Base-by-base conservation (phyloP, 2,113 vertebrate species). In the Phasianus colchicus region DNA sequence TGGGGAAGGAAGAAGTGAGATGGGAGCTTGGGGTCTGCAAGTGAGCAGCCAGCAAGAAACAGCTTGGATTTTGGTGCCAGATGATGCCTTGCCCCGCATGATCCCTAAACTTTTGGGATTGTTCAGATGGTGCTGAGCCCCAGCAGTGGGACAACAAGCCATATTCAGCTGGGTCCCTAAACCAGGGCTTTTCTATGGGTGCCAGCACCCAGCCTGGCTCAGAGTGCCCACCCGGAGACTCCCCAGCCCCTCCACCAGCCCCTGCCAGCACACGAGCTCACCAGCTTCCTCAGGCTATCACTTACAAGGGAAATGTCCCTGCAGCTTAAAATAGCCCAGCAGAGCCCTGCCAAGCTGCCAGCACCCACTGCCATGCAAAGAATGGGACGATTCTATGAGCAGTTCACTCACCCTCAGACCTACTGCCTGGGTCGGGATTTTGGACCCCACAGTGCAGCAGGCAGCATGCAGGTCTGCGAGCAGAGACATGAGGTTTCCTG, bases 301-400 rank as follows among this genome's bases (percentile, higher is more conserved):
- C 69, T 93, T 67, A 50, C 32, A 29, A 66, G 86, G 88, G 92
- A 89, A 89, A 86, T 93, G 93, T 95, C 93, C 95, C 93, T 1
- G 0, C 0, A 6, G 64, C 83, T 86, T 43, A 92, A 91, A 95
- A 93, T 88, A 93, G 65, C 90, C 34, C 3, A 0, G 6, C 2
- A 2, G 67, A 66, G 82, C 43, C 40, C 79, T 90, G 92, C 65
- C 63, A 45, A 74, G 83, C 69, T 61, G 30, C 40, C 9, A 1
- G 90, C 55, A 24, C 65, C 43, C 22, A 0, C 65, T 77, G 82
- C 83, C 0, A 24, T 79, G 54, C 13, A 27, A 50, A 64, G 75
- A 54, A 57, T 1, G 3, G 3, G 80, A 61, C 10, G 2, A 16
- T 45, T 83, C 40, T 50, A 30, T 30, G 6, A 43, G 67, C 1